These are phyloP conservation scores for Pachyrhynchus sulphureomaculatus DNA, from an alignment of 1,140 invertebrate species.

Conservation along the genomic window DNA sequence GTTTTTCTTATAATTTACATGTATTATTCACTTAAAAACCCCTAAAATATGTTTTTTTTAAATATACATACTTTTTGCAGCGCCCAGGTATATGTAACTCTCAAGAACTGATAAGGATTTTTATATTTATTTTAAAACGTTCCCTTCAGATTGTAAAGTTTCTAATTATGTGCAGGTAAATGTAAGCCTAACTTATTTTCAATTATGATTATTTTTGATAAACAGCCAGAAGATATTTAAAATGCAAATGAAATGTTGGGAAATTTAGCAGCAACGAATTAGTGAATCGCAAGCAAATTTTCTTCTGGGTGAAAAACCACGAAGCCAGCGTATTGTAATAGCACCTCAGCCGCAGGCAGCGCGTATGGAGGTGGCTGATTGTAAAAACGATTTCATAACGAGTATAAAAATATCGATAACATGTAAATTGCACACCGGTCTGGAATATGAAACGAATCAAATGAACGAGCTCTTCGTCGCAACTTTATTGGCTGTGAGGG, in stretches of 20 bases:
- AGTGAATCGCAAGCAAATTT: constrained; percentile 16
- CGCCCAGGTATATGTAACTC: no score
- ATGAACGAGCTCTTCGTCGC: constrained; percentile 45
- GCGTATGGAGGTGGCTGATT: constrained; percentile 41
- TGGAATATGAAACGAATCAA: constrained; percentile 52
- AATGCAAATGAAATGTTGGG: neutral
- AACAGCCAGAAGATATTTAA: no score
- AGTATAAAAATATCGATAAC: constrained; percentile 53
- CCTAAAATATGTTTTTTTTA: no score
- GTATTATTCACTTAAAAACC: no score
- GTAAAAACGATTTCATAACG: constrained; percentile 49
- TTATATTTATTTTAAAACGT: no score
- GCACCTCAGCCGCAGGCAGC: constrained; percentile 20
- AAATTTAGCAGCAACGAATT: constrained; percentile 23
- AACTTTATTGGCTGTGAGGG: constrained; percentile 48
- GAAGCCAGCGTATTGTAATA: constrained; percentile 11
- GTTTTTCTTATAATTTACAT: no score
- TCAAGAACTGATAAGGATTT: no score
- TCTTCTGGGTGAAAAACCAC: constrained; percentile 23
- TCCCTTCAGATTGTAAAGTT: no score
- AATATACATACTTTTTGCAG: no score
- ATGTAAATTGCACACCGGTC: constrained; percentile 49
- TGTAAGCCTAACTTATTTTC: no score
- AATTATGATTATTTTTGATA: no score
- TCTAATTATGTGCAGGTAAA: no score